Conservation (phyloP, 2,113 vertebrate species). For the Cranoglanis bouderius region DNA sequence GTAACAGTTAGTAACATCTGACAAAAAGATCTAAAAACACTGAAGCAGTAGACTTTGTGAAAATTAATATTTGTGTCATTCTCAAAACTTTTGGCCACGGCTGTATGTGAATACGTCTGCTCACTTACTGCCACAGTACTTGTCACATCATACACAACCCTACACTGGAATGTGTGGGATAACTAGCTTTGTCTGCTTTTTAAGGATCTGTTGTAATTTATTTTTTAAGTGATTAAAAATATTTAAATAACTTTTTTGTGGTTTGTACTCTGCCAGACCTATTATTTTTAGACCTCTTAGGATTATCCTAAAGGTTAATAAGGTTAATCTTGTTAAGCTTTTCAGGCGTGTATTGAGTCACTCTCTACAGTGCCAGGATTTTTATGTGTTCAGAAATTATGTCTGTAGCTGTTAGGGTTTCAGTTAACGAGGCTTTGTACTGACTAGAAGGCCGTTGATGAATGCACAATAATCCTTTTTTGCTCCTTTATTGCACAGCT, state of each 20-base stretch:
- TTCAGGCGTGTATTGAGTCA: background rate
- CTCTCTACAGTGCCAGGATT: background rate
- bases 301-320: background rate
- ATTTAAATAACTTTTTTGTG: slow-evolving; percentile 34
- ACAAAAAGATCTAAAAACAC: no score
- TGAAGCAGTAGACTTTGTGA: no score
- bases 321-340: background rate
- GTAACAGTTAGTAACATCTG: no score
- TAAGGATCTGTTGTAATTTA: slow-evolving; percentile 96
- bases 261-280: background rate
- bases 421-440: background rate
- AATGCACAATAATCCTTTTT: slow-evolving; percentile 40
- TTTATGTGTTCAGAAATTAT: background rate
- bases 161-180: slow-evolving; percentile 70
- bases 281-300: background rate
- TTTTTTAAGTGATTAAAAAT: slow-evolving; percentile 92
- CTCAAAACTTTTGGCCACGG: no score
- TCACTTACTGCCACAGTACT: slow-evolving; percentile 28
- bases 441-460: slow-evolving; percentile 2
- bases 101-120: slow-evolving; percentile 21
- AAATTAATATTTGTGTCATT: no score
- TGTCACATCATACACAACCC: slow-evolving; percentile 3
- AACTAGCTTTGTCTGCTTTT: slow-evolving; percentile 78
- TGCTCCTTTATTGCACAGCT: slow-evolving; percentile 23
- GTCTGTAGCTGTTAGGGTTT: background rate